phyloP scores from a whole-genome alignment of 2,797 vertebrate genomes.

The Halcyon badia region DNA sequence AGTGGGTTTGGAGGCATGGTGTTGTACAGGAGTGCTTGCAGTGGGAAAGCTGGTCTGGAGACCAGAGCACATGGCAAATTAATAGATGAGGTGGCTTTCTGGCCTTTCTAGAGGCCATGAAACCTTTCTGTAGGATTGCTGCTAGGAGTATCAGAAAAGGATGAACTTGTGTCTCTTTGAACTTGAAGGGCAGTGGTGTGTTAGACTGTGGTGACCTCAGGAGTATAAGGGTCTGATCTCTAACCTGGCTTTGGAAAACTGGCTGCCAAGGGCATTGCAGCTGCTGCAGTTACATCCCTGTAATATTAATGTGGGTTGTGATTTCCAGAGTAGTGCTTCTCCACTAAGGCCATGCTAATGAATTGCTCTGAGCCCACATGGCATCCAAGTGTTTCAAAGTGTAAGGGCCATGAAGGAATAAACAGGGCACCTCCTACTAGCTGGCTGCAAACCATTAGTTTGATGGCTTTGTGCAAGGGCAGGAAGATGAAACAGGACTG shows the following conservation, averaged over 20 bases:
- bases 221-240: not conserved
- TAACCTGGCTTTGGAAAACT: not conserved
- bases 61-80: rapidly evolving
- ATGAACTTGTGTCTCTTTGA: not conserved
- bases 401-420: not conserved
- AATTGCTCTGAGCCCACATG: not conserved
- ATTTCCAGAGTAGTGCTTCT: not conserved
- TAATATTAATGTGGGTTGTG: not conserved
- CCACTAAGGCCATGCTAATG: not conserved
- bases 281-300: not conserved
- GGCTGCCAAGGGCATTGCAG: not conserved
- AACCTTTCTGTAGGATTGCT: not conserved
- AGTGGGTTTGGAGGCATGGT: not conserved
- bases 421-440: not conserved
- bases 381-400: not conserved
- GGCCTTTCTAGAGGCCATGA: not conserved
- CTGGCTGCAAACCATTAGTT: not conserved
- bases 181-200: not conserved
- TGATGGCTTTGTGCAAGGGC: not conserved
- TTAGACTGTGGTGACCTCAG: not conserved
- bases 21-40: not conserved
- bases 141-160: not conserved
- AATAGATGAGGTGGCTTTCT: not conserved
- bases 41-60: not conserved
- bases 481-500: not conserved